Percentiles rank a stretch among this genome's conserved stretches.
Conservation (phyloP, 2,888 invertebrate genomes). For the Thera obeliscata region DNA sequence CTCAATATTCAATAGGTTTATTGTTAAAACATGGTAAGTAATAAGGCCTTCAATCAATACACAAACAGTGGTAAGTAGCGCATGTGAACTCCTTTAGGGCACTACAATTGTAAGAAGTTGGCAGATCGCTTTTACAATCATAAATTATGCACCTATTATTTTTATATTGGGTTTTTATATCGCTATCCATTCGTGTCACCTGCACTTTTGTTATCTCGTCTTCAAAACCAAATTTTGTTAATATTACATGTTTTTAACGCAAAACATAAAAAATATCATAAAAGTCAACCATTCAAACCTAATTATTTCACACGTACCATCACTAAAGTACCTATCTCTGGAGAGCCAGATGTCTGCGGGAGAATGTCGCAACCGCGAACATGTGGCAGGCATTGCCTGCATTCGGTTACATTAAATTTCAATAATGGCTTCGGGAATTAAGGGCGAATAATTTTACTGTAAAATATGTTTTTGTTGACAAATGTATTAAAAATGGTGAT, state of each 20-base stretch:
- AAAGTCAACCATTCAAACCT: constrained; percentile 5
- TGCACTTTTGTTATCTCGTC: background rate
- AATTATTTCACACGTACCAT: constrained; percentile 32
- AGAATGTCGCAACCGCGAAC: constrained; percentile 54
- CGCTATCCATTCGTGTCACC: constrained; percentile 1
- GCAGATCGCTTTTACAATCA: no score
- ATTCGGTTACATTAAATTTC: constrained; percentile 44
- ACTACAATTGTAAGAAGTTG: no score
- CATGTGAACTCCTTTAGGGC: no score
- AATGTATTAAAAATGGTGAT: no score
- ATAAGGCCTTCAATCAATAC: no score
- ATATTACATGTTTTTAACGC: background rate
- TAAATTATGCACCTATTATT: background rate
- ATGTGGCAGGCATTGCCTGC: constrained; percentile 51
- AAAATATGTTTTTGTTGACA: background rate
- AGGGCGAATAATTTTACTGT: constrained; percentile 24
- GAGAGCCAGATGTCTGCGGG: constrained; percentile 50
- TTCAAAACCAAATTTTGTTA: background rate
- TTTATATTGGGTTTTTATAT: background rate
- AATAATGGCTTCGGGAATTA: constrained; percentile 40
- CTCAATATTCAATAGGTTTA: no score
- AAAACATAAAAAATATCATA: background rate
- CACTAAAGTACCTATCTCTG: constrained; percentile 40
- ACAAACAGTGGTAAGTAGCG: no score
- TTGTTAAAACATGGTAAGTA: no score